Percentiles rank a stretch among this genome's conserved stretches.
Conservation (phyloP, 1,140 invertebrate genomes). For the Pachyrhynchus sulphureomaculatus region DNA sequence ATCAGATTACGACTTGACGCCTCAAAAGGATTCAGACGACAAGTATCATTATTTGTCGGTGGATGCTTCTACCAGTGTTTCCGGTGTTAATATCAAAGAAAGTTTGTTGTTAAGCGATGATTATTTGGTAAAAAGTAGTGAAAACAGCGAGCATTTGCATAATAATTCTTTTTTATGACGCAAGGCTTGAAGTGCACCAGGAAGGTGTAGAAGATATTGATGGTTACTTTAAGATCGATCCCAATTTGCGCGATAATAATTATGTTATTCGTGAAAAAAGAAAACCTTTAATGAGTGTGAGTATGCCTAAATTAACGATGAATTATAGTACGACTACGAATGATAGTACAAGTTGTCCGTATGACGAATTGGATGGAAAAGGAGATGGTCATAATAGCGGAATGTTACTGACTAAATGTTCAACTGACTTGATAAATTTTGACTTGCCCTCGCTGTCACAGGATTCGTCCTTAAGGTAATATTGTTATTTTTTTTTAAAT, state of each 20-base stretch:
- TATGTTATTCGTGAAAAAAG: slow-evolving; percentile 1
- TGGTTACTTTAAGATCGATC: background rate
- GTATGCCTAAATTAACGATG: slow-evolving; percentile 10
- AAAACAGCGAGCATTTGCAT: background rate
- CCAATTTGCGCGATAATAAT: slow-evolving; percentile 7
- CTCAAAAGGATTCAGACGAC: slow-evolving; percentile 19
- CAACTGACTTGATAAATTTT: background rate
- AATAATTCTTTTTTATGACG: background rate
- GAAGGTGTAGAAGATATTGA: background rate
- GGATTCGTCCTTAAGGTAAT: slow-evolving; percentile 20
- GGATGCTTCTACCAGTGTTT: slow-evolving; percentile 27
- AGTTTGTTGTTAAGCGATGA: slow-evolving; percentile 15
- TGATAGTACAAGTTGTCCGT: background rate
- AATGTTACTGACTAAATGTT: background rate
- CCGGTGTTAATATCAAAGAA: slow-evolving; percentile 14
- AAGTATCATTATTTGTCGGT: slow-evolving; percentile 34
- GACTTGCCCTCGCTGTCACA: slow-evolving; percentile 8
- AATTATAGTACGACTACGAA: background rate
- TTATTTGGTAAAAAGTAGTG: slow-evolving; percentile 3
- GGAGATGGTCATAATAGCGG: background rate
- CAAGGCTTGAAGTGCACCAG: background rate
- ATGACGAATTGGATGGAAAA: background rate
- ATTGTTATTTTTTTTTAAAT: background rate
- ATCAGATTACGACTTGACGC: slow-evolving; percentile 34
- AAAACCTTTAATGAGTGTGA: background rate